phyloP scores from a whole-genome alignment of 2,797 vertebrate species.

The Cossypha heuglini region DNA sequence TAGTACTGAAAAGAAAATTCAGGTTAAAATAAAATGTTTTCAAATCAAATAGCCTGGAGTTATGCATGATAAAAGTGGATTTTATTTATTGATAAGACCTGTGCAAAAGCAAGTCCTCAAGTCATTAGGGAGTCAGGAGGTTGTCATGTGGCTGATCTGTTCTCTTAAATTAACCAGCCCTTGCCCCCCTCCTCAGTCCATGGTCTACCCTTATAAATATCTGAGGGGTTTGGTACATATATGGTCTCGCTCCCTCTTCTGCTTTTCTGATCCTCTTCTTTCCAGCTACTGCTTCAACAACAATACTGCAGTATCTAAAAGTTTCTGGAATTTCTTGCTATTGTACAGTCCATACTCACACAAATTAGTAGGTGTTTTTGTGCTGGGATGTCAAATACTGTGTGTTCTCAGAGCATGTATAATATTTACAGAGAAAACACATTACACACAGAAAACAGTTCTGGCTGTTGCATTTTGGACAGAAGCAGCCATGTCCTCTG shows the following conservation, averaged over 20 bases:
- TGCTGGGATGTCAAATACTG: background rate
- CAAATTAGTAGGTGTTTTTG: background rate
- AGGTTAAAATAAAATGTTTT: background rate
- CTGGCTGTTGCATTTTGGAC: background rate
- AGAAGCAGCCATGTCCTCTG: background rate
- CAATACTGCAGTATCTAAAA: background rate
- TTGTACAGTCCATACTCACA: background rate
- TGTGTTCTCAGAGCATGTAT: background rate
- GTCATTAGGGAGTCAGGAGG: background rate
- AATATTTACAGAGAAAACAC: background rate
- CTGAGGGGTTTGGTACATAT: background rate
- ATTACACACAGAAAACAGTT: background rate
- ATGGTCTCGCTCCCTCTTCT: background rate
- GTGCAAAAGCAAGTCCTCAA: background rate
- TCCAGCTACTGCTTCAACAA: background rate
- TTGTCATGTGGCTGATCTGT: background rate
- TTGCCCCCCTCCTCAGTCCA: fast-evolving
- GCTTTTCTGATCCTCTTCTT: background rate
- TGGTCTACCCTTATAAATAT: background rate
- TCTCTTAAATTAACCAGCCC: background rate
- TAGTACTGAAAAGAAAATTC: background rate
- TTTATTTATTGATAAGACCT: background rate
- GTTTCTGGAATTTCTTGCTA: background rate
- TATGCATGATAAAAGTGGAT: background rate
- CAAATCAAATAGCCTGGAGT: background rate